Evolutionary conservation across 2,797 vertebrate species (phyloP).

Genomic region (Phalanger gymnotis): DNA sequence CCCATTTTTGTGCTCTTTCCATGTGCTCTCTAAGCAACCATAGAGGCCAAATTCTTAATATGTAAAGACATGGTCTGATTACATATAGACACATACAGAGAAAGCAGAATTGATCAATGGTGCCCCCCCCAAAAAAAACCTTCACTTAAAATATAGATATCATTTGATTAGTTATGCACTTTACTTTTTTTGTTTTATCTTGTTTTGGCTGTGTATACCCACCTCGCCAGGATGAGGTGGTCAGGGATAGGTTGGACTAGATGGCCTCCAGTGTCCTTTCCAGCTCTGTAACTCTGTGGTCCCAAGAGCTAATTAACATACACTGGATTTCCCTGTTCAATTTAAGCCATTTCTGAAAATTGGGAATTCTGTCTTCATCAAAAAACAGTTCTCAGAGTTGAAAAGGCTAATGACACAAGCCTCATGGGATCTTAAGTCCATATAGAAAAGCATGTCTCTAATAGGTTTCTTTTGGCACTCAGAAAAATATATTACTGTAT

Average conservation of each 20-base stretch:
- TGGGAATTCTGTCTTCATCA: not conserved
- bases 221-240: not conserved
- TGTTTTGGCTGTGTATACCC: not conserved
- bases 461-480: conserved; percentile 4
- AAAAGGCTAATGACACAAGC: conserved; percentile 4
- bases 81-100: not conserved
- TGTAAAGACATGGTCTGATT: not conserved
- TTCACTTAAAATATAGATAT: not conserved
- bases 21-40: not conserved
- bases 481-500: conserved; percentile 7
- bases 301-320: not conserved
- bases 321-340: not conserved
- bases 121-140: not conserved
- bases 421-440: not conserved
- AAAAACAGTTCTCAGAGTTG: conserved; percentile 1
- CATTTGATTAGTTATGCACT: not conserved
- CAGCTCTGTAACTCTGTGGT: not conserved
- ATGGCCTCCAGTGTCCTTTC: not conserved
- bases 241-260: not conserved
- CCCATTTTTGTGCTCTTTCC: not conserved
- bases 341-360: not conserved
- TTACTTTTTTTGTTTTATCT: not conserved
- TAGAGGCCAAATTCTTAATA: not conserved
- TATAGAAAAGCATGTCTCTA: not conserved
- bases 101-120: not conserved